These are phyloP conservation scores for Hiodon tergisus DNA, from an alignment of 2,113 vertebrate species.

Conservation along the genomic window DNA sequence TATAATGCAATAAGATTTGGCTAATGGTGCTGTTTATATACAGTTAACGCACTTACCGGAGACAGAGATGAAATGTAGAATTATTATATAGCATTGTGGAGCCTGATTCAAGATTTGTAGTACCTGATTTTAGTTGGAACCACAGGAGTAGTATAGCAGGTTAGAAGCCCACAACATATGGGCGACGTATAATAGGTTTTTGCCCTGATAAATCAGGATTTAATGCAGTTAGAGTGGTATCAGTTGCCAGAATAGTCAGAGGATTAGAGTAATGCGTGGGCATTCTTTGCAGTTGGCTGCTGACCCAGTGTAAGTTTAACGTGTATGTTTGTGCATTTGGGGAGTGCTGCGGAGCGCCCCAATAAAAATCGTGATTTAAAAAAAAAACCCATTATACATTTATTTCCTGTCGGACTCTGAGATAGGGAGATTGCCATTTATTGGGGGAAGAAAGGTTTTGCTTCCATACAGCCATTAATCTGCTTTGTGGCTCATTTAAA, in stretches of 20 bases:
- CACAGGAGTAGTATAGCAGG: background rate
- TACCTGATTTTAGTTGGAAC: too few relatives aligned
- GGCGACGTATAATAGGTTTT: conserved; percentile 13
- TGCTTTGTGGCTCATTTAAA: too few relatives aligned
- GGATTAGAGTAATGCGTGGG: background rate
- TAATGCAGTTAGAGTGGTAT: background rate
- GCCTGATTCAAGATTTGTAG: too few relatives aligned
- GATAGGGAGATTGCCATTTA: too few relatives aligned
- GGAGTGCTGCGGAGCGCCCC: background rate
- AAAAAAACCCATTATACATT: too few relatives aligned
- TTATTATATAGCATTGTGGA: conserved; percentile 27
- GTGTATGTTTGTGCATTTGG: background rate
- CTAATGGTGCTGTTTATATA: conserved; percentile 39
- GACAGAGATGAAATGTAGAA: conserved; percentile 24
- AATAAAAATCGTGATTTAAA: too few relatives aligned
- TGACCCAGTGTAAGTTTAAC: background rate
- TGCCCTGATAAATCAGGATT: conserved; percentile 6
- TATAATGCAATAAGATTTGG: conserved; percentile 24
- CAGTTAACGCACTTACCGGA: conserved; percentile 34
- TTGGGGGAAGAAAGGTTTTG: too few relatives aligned
- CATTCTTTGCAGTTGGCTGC: background rate
- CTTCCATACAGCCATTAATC: too few relatives aligned
- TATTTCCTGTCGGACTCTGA: too few relatives aligned
- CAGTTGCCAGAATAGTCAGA: background rate
- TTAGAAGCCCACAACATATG: conserved; percentile 7